These are phyloP conservation scores for Cyrtorhinus lividipennis DNA, from an alignment of 1,140 invertebrate species.

Conservation along the genomic window DNA sequence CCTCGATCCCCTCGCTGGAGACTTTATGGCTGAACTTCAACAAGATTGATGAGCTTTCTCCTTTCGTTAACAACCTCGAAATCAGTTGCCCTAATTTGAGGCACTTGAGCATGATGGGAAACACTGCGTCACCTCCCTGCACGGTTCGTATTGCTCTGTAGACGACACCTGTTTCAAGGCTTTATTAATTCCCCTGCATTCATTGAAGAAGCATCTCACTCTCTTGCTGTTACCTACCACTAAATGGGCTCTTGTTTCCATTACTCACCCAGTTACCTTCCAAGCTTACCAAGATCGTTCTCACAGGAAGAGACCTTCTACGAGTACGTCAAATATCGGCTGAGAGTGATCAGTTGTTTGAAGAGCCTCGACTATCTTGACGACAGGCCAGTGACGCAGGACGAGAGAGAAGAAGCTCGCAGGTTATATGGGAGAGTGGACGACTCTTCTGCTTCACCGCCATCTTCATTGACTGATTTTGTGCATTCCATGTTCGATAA, in stretches of 20 bases:
- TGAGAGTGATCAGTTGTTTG: slow-evolving; percentile 55
- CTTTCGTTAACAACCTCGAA: slow-evolving; percentile 50
- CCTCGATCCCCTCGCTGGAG: slow-evolving; percentile 47
- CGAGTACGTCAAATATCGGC: slow-evolving; percentile 59
- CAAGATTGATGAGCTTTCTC: slow-evolving; percentile 46
- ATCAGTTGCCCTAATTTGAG: slow-evolving; percentile 47
- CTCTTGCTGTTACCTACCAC: no score
- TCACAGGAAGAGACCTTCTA: slow-evolving; percentile 55
- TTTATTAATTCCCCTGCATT: no score
- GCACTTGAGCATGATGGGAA: slow-evolving; percentile 62
- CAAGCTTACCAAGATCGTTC: no score
- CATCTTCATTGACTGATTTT: neutral
- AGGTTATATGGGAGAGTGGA: slow-evolving; percentile 40
- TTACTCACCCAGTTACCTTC: no score
- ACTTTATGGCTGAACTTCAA: slow-evolving; percentile 68
- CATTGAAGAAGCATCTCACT: no score
- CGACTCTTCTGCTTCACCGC: neutral
- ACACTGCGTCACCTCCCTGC: slow-evolving; percentile 55
- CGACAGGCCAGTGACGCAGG: slow-evolving; percentile 42
- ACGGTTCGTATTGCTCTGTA: slow-evolving; percentile 31
- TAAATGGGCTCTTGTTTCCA: no score
- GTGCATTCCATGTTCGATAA: neutral
- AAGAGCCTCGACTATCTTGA: slow-evolving; percentile 46
- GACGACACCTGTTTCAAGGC: no score
- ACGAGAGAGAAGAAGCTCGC: slow-evolving; percentile 42